Percentiles rank a stretch among this genome's conserved stretches.
phyloP scores from a whole-genome alignment of 2,888 invertebrate species.

The Conomelus anceps region DNA sequence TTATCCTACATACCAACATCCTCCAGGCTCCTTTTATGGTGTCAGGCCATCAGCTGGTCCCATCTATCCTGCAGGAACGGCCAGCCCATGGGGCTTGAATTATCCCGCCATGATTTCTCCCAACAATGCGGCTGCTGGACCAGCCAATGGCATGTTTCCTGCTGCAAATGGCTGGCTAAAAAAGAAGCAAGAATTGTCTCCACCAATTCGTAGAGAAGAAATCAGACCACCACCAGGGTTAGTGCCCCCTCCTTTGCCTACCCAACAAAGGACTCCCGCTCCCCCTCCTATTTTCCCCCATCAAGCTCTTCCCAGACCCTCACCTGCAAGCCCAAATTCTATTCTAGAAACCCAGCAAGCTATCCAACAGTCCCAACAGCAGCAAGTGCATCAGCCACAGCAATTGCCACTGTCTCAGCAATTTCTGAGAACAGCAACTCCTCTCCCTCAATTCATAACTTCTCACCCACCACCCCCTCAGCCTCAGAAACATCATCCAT shows the following conservation, averaged over 20 bases:
- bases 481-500: constrained; percentile 18
- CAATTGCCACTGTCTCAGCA: constrained; percentile 15
- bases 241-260: constrained; percentile 14
- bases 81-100: constrained; percentile 22
- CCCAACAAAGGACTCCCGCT: neutral
- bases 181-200: constrained; percentile 24
- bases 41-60: constrained; percentile 26
- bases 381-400: neutral
- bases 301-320: constrained; percentile 5
- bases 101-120: constrained; percentile 27
- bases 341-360: constrained; percentile 9
- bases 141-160: constrained; percentile 29
- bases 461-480: constrained; percentile 28
- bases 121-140: constrained; percentile 29
- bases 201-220: constrained; percentile 19
- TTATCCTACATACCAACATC: constrained; percentile 22
- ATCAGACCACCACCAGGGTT: constrained; percentile 23
- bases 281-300: constrained; percentile 14
- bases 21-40: constrained; percentile 15
- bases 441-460: constrained; percentile 32
- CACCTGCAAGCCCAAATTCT: constrained; percentile 21
- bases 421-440: constrained; percentile 29
- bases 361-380: neutral
- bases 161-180: constrained; percentile 20
- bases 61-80: constrained; percentile 6